Conservation (phyloP, 2,113 vertebrate species). For the Heterochromis multidens region DNA sequence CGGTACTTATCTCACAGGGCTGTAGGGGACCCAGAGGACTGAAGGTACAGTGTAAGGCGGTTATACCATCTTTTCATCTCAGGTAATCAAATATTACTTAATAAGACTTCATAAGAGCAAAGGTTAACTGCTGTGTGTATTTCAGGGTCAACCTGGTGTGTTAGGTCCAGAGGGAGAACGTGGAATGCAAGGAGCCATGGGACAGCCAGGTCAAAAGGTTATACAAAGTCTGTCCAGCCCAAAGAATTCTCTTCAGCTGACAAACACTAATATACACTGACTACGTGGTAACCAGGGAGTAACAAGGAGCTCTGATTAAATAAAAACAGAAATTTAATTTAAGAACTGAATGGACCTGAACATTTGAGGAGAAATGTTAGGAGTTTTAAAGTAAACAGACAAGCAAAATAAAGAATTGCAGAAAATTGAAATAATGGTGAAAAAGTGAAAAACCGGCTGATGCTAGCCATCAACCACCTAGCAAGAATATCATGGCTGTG, state of each 20-base stretch:
- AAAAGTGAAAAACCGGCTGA: background rate
- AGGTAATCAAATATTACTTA: too few species aligned
- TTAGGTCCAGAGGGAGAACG: slow-evolving; percentile 40
- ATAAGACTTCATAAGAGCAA: background rate
- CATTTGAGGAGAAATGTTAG: background rate
- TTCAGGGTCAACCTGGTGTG: slow-evolving; percentile 50
- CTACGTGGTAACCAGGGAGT: background rate
- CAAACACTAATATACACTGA: background rate
- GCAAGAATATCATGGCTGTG: too few species aligned
- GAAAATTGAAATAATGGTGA: background rate
- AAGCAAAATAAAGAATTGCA: background rate
- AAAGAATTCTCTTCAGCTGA: background rate
- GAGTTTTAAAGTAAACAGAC: background rate
- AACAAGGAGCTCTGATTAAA: background rate
- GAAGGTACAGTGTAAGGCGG: slow-evolving; percentile 1
- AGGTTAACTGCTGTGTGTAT: background rate
- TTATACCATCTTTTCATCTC: background rate
- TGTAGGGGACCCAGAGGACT: slow-evolving; percentile 53
- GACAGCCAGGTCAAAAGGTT: slow-evolving; percentile 45
- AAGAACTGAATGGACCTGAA: background rate
- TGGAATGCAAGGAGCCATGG: slow-evolving; percentile 41
- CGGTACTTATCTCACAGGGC: slow-evolving; percentile 30
- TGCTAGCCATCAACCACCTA: too few species aligned
- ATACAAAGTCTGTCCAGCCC: background rate
- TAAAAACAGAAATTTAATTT: background rate